phyloP scores from a whole-genome alignment of 2,888 invertebrate genomes.

The Operophtera brumata region DNA sequence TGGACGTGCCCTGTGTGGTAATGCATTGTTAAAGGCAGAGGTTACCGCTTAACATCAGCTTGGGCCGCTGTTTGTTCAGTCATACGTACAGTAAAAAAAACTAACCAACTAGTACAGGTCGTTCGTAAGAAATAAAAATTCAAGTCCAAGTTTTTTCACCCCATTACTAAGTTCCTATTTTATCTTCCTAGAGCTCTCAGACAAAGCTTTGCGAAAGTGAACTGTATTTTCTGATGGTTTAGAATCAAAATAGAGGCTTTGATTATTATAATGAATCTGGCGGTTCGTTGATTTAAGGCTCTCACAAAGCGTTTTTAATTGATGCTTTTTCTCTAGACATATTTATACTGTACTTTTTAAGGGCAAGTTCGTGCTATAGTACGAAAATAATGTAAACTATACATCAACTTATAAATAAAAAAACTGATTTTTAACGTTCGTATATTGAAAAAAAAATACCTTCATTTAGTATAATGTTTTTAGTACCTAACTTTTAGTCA shows the following conservation, averaged over 20 bases:
- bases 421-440: too few species aligned
- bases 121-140: too few species aligned
- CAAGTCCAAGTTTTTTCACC: constrained; percentile 2
- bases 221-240: not conserved
- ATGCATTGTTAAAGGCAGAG: too few species aligned
- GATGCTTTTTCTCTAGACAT: constrained; percentile 63
- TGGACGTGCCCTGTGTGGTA: too few species aligned
- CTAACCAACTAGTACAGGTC: too few species aligned
- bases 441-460: too few species aligned
- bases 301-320: constrained; percentile 59
- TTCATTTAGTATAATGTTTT: too few species aligned
- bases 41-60: too few species aligned
- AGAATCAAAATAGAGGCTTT: not conserved
- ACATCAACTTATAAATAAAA: not conserved
- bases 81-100: too few species aligned
- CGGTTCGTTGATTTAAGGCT: constrained; percentile 19
- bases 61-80: too few species aligned
- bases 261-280: constrained; percentile 22
- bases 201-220: not conserved
- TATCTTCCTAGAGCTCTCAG: constrained; percentile 7
- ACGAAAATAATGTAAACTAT: not conserved
- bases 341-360: constrained; percentile 41
- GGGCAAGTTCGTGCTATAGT: not conserved
- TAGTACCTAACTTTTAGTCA: too few species aligned
- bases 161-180: constrained; percentile 4